A percentile compares a stretch with the other conserved stretches of the same genome.
phyloP scores from a whole-genome alignment of 2,797 vertebrate species.

The Adelosebastes latens region DNA sequence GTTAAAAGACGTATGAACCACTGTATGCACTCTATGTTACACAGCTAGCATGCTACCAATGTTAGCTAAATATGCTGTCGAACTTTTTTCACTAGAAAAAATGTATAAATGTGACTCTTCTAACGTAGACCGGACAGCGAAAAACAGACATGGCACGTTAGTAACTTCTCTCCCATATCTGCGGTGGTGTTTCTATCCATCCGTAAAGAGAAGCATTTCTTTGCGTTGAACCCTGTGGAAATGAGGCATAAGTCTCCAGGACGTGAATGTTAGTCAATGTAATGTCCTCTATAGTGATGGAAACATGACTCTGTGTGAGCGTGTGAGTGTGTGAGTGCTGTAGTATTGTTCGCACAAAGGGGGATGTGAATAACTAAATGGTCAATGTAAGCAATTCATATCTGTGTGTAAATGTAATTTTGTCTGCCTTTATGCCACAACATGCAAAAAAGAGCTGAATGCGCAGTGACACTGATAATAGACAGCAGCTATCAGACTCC shows the following conservation, averaged over 20 bases:
- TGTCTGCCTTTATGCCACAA: constrained; percentile 27
- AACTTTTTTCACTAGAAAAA: no score
- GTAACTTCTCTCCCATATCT: no score
- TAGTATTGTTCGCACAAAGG: constrained; percentile 7
- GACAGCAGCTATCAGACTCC: constrained; percentile 29
- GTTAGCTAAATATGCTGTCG: no score
- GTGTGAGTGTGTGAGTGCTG: not conserved
- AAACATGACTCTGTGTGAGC: not conserved
- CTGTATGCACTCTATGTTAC: no score
- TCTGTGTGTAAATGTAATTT: constrained; percentile 32
- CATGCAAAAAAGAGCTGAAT: constrained; percentile 26
- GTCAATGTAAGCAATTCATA: constrained; percentile 33
- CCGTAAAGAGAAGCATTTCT: no score
- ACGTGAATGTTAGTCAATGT: not conserved
- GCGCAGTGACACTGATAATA: constrained; percentile 19
- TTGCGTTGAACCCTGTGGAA: no score
- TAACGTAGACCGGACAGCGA: no score
- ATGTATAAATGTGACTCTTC: no score
- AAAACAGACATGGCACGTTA: no score
- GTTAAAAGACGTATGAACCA: no score
- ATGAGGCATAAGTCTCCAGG: not conserved
- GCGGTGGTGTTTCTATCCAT: no score
- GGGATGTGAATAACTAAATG: constrained; percentile 7
- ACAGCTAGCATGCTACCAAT: no score
- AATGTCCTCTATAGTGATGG: not conserved